Percentiles rank a stretch among this genome's conserved stretches.
Conservation (phyloP, 2,797 vertebrate genomes). For the Takifugu ocellatus region DNA sequence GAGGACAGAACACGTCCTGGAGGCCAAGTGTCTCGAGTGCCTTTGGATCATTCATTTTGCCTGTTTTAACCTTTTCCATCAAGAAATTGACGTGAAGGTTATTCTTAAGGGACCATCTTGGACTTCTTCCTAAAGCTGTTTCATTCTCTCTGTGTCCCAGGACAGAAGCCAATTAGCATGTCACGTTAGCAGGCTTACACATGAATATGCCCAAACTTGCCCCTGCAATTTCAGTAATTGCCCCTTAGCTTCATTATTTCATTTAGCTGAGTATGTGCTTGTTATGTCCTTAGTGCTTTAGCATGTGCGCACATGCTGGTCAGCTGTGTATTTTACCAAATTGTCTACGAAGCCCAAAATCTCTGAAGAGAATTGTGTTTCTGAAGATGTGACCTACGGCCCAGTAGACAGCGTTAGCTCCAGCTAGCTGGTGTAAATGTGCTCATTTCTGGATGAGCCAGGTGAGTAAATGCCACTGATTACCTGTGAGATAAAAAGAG, state of each 20-base stretch:
- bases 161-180: slow-evolving; percentile 67
- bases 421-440: too few species aligned
- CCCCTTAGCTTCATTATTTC: slow-evolving; percentile 58
- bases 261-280: slow-evolving; percentile 36
- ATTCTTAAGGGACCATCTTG: slow-evolving; percentile 42
- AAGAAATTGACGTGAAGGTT: slow-evolving; percentile 69
- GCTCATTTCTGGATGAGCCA: too few species aligned
- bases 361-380: too few species aligned
- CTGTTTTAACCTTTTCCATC: slow-evolving; percentile 76
- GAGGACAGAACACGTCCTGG: slow-evolving; percentile 17
- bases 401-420: not conserved
- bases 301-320: slow-evolving; percentile 4
- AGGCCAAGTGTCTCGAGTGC: slow-evolving; percentile 60
- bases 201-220: slow-evolving; percentile 67
- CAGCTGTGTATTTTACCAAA: slow-evolving; percentile 48
- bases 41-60: slow-evolving; percentile 71
- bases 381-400: slow-evolving; percentile 21
- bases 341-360: slow-evolving; percentile 24
- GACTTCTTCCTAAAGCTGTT: slow-evolving; percentile 36
- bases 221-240: slow-evolving; percentile 68
- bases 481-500: too few species aligned
- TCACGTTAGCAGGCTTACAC: slow-evolving; percentile 51
- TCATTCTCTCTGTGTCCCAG: slow-evolving; percentile 42
- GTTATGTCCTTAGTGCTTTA: slow-evolving; percentile 13
- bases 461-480: slow-evolving; percentile 46